Evolutionary conservation across 2,888 invertebrate species (phyloP), one percentile per base, ranked within the genome.

Genomic region (Melieria crassipennis): DNA sequence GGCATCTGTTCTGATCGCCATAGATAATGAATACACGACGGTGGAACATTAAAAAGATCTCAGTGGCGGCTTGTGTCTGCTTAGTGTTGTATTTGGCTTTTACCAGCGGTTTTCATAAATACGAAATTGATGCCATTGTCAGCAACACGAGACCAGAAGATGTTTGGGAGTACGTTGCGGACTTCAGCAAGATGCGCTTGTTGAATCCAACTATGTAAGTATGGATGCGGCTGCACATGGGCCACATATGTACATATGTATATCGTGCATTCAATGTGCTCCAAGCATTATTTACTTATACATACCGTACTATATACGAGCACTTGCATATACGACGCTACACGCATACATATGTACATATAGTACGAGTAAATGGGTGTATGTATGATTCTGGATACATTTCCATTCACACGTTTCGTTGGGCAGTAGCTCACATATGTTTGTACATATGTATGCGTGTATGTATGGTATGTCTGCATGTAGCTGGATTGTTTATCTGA

Each of bases 141-240:
- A 83, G 86, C 50, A 88, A 90, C 76, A 86, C 89, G 0, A 88
- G 89, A 79, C 90, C 93, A 16, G 88, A 89, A 79, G 87, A 87
- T 46, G 90, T 91, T 48, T 93, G 93, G 92, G 92, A 92, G 83
- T 92, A 89, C 84, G 90, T 92, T n/a, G 91, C 92, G 0, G 93
- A 93, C 85, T 93, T 93, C 79, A 91, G 90, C 79, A 92, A 93
- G 82, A 91, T 92, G 90, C 90, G 90, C 79, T 87, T 88, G 76
- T 86, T 93, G 47, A 92, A 93, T 85, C 92, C 92, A 16, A 91
- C 92, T 16, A 91, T 93, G 93, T 93, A 87, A 89, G 91, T 88
- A 48, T 11, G 13, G 45, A 55, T 9, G 42, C 11, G 5, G 52
- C 5, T 30, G 30, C 30, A 30, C 30, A 2, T 30, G 30, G 2